Base-by-base conservation (phyloP, 2,113 vertebrate species). In the Stomatorhinus ivindoensis region DNA sequence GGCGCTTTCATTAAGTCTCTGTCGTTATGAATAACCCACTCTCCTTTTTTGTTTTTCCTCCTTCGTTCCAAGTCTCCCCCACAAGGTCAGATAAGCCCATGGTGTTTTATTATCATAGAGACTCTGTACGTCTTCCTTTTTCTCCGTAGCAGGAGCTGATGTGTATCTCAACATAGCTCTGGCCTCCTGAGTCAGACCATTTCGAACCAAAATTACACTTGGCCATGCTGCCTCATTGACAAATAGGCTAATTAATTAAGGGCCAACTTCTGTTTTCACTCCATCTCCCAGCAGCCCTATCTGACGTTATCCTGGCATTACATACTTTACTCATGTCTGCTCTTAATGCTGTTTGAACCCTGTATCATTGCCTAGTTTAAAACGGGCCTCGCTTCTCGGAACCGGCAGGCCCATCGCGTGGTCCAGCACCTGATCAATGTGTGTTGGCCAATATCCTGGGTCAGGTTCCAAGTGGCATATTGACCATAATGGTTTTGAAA, bases 1-100 rank as follows among this genome's bases (percentile, higher is more conserved):
- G 90, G 88, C 91, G 80, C 90, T 94, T 93, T 94, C 92, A 94
- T 94, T 93, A 93, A 92, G 91, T 90, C 91, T 90, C 92, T 92
- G 92, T 93, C 92, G 90, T 94, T 88, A 93, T 93, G 90, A 93
- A 93, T 91, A 92, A 92, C 91, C 31, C 69, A 89, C 90, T 92
- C 93, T 87, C 92, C 92, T 89, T 90, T 91, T 91, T 89, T 92
- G 92, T 24, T 47, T 94, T 91, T 87, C 35, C 55, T 44, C 83
- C 51, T 82, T 55, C 46, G 46, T 83, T 83, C 47, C 89, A 92
- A 91, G 89, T 91, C 91, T 87, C 48, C 87, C 87, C 17, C 93
- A 93, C 93, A 95, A 95, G 94, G 94, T 90, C 93, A 47, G 90
- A 92, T 76, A 90, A 91, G 87, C 89, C 82, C 91, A 92, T 82